Conservation (phyloP, 2,797 vertebrate species). For the Halcyon smyrnensis region DNA sequence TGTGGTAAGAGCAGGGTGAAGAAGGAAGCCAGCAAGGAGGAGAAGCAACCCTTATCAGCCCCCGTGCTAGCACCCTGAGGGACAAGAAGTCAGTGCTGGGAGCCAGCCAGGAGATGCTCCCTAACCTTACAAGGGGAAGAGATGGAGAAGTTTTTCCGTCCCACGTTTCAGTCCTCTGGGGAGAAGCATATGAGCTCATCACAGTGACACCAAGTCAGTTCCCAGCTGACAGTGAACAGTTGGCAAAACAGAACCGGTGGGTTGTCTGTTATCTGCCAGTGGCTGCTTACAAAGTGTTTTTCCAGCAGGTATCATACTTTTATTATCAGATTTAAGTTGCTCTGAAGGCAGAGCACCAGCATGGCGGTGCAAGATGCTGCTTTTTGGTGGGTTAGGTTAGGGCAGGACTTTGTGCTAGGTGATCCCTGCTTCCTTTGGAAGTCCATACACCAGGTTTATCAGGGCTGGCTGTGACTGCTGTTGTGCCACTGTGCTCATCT, state of each 20-base stretch:
- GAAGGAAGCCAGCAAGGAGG: neutral
- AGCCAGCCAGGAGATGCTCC: neutral
- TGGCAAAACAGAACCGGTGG: neutral
- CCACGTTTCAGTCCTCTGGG: neutral
- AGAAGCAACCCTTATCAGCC: neutral
- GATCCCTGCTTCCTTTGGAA: neutral
- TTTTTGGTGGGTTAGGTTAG: neutral
- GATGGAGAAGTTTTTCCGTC: neutral
- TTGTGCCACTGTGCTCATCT: rapidly evolving
- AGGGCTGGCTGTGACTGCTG: neutral
- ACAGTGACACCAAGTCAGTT: neutral
- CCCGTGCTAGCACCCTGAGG: rapidly evolving
- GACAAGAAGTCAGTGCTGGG: rapidly evolving
- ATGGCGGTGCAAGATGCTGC: neutral
- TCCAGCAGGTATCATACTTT: neutral
- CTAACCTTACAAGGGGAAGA: neutral
- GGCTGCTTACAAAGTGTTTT: neutral
- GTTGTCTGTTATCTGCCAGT: neutral
- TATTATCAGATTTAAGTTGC: neutral
- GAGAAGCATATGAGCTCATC: neutral
- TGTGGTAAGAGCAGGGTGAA: neutral
- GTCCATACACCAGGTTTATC: neutral
- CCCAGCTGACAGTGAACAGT: neutral
- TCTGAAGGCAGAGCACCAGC: neutral
- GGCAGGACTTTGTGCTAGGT: neutral